Percentiles rank a stretch among this genome's conserved stretches.
Conservation (phyloP, 2,113 vertebrate genomes). For the Carollia perspicillata region DNA sequence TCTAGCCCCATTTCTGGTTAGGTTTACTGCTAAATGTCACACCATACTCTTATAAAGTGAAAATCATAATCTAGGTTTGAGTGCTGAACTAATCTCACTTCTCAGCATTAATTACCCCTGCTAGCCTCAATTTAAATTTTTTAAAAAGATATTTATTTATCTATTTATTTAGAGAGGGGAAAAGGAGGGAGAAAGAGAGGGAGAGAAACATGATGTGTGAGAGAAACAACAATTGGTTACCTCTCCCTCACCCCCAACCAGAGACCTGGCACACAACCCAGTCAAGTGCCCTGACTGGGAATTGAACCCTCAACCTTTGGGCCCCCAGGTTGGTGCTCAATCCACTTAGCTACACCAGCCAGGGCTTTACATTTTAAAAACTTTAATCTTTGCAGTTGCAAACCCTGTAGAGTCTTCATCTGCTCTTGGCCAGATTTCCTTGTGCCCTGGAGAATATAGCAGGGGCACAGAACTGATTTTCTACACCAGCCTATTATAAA, state of each 20-base stretch:
- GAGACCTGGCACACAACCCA: no score
- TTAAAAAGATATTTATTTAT: neutral
- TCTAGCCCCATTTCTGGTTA: slow-evolving; percentile 12
- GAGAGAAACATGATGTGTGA: no score
- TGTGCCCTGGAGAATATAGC: neutral
- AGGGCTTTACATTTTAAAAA: neutral
- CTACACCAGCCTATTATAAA: neutral
- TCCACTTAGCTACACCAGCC: no score
- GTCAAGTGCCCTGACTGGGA: no score
- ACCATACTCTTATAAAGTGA: neutral
- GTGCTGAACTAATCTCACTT: slow-evolving; percentile 15
- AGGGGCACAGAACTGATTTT: neutral
- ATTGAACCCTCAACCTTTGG: no score
- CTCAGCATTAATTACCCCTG: neutral
- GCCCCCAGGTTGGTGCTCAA: no score
- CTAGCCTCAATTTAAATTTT: neutral
- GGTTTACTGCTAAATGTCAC: neutral
- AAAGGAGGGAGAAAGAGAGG: no score
- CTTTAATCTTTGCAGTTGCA: neutral
- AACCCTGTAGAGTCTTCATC: neutral
- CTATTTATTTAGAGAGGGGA: no score
- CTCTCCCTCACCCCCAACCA: no score
- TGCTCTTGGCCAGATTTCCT: neutral
- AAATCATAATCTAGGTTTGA: slow-evolving; percentile 1
- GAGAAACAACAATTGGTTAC: no score